Base-by-base conservation (phyloP, 2,888 invertebrate genomes). In the Drosophila eohydei region DNA sequence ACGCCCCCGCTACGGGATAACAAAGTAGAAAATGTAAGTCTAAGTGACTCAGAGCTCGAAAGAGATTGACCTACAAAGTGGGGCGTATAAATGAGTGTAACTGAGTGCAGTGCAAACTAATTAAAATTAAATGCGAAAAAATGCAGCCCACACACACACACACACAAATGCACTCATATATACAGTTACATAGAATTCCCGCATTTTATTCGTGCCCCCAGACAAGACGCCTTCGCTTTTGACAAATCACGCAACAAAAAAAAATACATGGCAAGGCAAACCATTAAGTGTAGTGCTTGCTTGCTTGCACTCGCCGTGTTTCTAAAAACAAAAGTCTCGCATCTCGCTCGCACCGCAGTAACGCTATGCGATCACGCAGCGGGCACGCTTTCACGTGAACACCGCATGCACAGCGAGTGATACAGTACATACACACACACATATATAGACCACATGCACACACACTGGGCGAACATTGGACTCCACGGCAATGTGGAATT, bases 331-430 rank as follows among this genome's bases (percentile, higher is more conserved):
- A 92, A 91, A 76, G 80, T 88, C 72, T 50, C 63, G 78, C 74
- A 54, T 92, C 91, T 88, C 90, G 74, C 78, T 92, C 85, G 32
- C 83, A 81, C 92, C 57, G 66, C 71, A 66, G 63, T 59, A 74
- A 54, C 83, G 87, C 80, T 81, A 85, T 83, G 78, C 82, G 92
- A 92, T 93, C 93, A 93, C 92, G 93, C 93, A 92, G 88, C 84
- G 83, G 88, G 88, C 92, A 93, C 93, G 94, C 94, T 95, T 94
- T 94, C 97, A 97, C 97, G 97, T 97, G 97, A 96, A 96, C 95
- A 95, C 92, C 95, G 91, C 91, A 91, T 91, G 91, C 81, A 89
- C 76, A 88, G 77, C 78, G 83, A 87, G 81, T 90, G 90, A 81
- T 87, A 76, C 74, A 74, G 36, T 14, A 26, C 30, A 73, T 67